phyloP scores from a whole-genome alignment of 2,797 vertebrate species.

The Sphaeramia orbicularis region DNA sequence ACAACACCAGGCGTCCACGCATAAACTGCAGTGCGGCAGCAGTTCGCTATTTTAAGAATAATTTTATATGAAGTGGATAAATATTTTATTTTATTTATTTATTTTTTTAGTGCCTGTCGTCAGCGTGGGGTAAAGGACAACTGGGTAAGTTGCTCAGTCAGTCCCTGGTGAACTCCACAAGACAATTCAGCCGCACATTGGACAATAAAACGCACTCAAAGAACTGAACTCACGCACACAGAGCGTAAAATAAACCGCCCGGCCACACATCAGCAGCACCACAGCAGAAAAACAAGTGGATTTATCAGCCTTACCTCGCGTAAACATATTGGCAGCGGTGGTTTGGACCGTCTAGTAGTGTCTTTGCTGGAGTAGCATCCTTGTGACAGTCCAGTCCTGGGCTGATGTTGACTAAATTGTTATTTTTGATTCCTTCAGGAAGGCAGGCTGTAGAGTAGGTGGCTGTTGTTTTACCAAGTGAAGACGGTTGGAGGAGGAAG shows the following conservation, averaged over 20 bases:
- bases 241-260: not conserved
- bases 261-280: conserved; percentile 7
- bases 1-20: conserved; percentile 37
- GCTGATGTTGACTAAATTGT: conserved; percentile 30
- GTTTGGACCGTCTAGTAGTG: conserved; percentile 63
- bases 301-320: conserved; percentile 66
- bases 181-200: not conserved
- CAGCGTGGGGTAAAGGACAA: conserved; percentile 8
- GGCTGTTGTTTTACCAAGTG: conserved; percentile 32
- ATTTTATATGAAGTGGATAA: conserved; percentile 72
- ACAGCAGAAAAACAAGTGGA: conserved; percentile 13
- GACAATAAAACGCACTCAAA: not conserved
- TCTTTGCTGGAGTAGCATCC: conserved; percentile 73
- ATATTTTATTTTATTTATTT: conserved; percentile 65
- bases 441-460: conserved; percentile 31
- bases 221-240: conserved; percentile 24
- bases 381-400: conserved; percentile 41
- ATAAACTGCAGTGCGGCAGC: conserved; percentile 81
- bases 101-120: conserved; percentile 4
- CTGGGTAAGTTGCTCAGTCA: conserved; percentile 23
- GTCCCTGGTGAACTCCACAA: not conserved
- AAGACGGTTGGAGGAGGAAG: conserved; percentile 22
- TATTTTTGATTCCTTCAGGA: conserved; percentile 53
- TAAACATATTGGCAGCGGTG: conserved; percentile 76
- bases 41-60: conserved; percentile 75